phyloP scores from a whole-genome alignment of 2,797 vertebrate genomes.

The Harpagifer antarcticus region DNA sequence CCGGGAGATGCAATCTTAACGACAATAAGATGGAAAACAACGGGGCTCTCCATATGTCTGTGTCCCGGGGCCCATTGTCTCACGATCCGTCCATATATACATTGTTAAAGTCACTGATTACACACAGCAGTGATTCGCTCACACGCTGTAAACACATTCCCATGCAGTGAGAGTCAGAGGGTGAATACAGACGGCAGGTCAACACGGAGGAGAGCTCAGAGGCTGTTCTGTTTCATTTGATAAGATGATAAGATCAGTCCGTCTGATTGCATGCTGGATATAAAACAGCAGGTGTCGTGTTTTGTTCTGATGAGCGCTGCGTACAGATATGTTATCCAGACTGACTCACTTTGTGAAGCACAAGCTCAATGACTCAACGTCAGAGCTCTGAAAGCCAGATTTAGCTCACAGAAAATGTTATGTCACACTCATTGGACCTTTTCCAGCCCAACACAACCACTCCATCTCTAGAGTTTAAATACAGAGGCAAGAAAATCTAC shows the following conservation, averaged over 20 bases:
- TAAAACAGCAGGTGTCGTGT: conserved; percentile 40
- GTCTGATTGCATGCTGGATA: conserved; percentile 34
- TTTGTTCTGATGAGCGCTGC: conserved; percentile 16
- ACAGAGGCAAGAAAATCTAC: no score
- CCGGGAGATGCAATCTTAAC: no score
- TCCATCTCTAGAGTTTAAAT: no score
- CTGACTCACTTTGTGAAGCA: conserved; percentile 40
- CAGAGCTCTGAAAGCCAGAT: conserved; percentile 11
- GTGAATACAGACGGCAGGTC: conserved; percentile 20
- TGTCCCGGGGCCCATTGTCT: no score
- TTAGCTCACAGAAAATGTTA: conserved; percentile 35
- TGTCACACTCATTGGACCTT: neutral
- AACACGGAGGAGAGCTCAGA: conserved; percentile 21
- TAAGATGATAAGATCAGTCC: conserved; percentile 19
- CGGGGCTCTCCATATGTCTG: no score
- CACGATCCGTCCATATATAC: neutral
- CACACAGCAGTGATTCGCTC: neutral
- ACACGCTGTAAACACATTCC: conserved; percentile 46
- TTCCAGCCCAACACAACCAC: no score
- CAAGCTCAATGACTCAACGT: conserved; percentile 28
- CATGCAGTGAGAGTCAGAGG: conserved; percentile 25
- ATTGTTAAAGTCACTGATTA: conserved; percentile 14
- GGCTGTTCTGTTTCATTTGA: conserved; percentile 19
- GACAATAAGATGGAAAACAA: no score
- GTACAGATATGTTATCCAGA: conserved; percentile 30